Conservation (phyloP, 2,888 invertebrate genomes). For the Myathropa florea region DNA sequence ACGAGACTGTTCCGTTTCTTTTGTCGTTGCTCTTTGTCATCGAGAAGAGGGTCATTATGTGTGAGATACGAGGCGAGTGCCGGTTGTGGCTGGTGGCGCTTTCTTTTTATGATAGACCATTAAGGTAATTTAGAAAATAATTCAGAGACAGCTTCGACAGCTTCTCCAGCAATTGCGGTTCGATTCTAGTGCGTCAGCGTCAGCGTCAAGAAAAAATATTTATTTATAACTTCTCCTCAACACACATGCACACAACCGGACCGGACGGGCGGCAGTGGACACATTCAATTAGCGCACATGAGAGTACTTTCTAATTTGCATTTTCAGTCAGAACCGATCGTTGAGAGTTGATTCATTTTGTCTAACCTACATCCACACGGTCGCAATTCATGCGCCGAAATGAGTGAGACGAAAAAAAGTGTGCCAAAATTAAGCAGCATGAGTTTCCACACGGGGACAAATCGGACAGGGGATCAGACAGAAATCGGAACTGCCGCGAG, state of each 20-base stretch:
- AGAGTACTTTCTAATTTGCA: constrained; percentile 39
- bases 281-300: constrained; percentile 39
- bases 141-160: constrained; percentile 5
- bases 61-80: constrained; percentile 18
- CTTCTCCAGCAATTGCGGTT: neutral
- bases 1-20: constrained; percentile 36
- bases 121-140: constrained; percentile 59
- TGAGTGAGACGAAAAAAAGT: constrained; percentile 30
- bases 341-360: neutral
- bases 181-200: constrained; percentile 5
- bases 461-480: constrained; percentile 19
- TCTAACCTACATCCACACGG: neutral
- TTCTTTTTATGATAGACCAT: constrained; percentile 54
- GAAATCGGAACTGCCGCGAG: constrained; percentile 37
- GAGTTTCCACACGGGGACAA: constrained; percentile 32
- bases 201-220: neutral
- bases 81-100: constrained; percentile 40
- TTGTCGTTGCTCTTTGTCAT: constrained; percentile 2
- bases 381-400: neutral
- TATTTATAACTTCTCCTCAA: constrained; percentile 19
- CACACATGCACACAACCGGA: neutral
- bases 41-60: constrained; percentile 51
- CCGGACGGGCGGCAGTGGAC: neutral
- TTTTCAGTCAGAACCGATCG: neutral
- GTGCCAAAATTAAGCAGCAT: constrained; percentile 27